Evolutionary conservation across 2,113 vertebrate species (phyloP), one percentile per base, ranked within the genome.

Genomic region (Cyphomyrus plagiostoma): DNA sequence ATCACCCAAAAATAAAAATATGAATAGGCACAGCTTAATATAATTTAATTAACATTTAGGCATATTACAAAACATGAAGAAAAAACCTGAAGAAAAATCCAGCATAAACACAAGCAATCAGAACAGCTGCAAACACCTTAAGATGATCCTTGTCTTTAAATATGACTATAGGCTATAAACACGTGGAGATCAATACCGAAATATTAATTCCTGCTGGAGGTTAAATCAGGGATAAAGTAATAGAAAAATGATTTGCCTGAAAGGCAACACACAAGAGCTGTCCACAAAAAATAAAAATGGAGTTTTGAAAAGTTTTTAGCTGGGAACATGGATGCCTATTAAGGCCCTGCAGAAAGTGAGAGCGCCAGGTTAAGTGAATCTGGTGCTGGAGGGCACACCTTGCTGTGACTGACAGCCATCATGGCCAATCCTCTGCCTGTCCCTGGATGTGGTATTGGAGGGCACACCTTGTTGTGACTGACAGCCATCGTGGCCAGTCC

Each of bases 401-500:
- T 4, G 82, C 74, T 87, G 89, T 90, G 21, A 91, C 21, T 58
- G 53, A 82, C 88, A 50, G 88, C 35, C 1, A 48, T 13, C 5
- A 8, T n/a, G 88, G 74, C 88, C 70, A 77, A 74, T 62, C 3
- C 86, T 86, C 90, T 70, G 6, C 80, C 70, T 87, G 88, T 90
- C 21, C 91, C 5, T 56, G 53, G 53, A 7, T 21, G 0, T 56
- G 4, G 53, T 62, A 23, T n/a, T 62, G 8, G 23, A n/a, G 58
- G 58, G 58, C 23, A 23, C 3, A 13, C 10, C n/a, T n/a, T n/a
- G 9, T 49, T 52, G 9, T 84, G 50, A 89, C 42, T 84, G 88
- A 58, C 88, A 42, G 88, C 39, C 1, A 35, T n/a, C 23, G 10
- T 26, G 88, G 52, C 82, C 50, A 80, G 66, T 66, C 4, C 82